Conservation (phyloP, 2,888 invertebrate genomes). For the Metacarcinus magister region DNA sequence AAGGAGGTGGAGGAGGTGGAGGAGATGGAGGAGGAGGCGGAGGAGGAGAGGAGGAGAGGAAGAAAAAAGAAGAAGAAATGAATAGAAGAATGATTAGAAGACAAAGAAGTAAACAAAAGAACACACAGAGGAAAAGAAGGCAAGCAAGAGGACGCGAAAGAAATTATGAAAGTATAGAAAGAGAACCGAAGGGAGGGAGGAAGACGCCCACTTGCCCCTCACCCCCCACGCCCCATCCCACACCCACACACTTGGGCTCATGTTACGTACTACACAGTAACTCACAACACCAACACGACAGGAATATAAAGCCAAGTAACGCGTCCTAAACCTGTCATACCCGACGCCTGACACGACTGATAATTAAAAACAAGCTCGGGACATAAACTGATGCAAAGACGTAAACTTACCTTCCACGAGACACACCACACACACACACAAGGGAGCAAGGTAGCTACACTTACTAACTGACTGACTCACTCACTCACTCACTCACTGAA, state of each 20-base stretch:
- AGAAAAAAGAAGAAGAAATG: background rate
- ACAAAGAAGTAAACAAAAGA: background rate
- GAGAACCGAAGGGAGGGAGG: background rate
- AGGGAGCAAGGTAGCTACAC: background rate
- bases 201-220: too few species aligned
- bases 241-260: background rate
- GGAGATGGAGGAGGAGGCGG: background rate
- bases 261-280: background rate
- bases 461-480: background rate
- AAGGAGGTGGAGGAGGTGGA: background rate
- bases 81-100: background rate
- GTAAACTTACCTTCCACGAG: background rate
- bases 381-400: background rate
- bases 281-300: constrained; percentile 16
- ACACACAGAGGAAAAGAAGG: background rate
- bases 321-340: background rate
- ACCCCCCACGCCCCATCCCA: background rate
- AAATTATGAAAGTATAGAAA: background rate
- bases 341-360: constrained; percentile 1
- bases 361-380: background rate
- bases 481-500: background rate
- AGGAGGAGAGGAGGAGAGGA: background rate
- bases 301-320: background rate
- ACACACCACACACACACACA: background rate
- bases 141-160: background rate